Evolutionary conservation across 1,140 invertebrate species (phyloP), one percentile per base, ranked within the genome.

Genomic region (Eurosta solidaginis): DNA sequence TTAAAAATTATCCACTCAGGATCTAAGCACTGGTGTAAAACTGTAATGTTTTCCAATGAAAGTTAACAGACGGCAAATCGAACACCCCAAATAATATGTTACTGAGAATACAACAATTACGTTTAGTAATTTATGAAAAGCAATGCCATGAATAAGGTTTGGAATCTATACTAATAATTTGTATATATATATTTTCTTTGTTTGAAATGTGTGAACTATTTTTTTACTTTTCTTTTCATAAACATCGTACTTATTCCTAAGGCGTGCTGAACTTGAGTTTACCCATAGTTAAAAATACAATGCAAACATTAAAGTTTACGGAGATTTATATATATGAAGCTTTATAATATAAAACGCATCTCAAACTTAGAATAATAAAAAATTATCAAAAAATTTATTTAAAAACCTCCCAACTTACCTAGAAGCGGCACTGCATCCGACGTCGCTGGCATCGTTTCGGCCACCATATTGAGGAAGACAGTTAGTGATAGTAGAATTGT

Each of bases 401-500:
- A 52, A 29, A 40, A 33, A 76, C 14, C 27, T n/a, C 1, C 25
- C 29, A 82, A 86, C 85, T 85, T 87, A 88, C 87, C 89, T 83
- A 90, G 88, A 80, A 90, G 84, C 77, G 90, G 89, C 75, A 94
- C 93, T 79, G 93, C 93, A 88, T 95, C 94, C 81, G 94, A 95
- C 77, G 93, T 94, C 78, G 93, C 93, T 81, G 94, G 94, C 91
- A 95, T 93, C 81, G 93, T 94, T 90, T 95, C 94, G 22, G 96
- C 95, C 82, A 97, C 95, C 91, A 97, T 94, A 89, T 96, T 96
- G 83, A 96, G 91, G 92, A 99, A 99, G 89, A 99, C 97, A 89
- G 97, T 99, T 90, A 99, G 92, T 88, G 97, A 99, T 89, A 99
- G 94, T 84, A 99, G 92, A 90, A 99, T 99, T 87, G 97, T 99